Conservation (phyloP, 2,888 invertebrate species). For the Lycaena phlaeas region DNA sequence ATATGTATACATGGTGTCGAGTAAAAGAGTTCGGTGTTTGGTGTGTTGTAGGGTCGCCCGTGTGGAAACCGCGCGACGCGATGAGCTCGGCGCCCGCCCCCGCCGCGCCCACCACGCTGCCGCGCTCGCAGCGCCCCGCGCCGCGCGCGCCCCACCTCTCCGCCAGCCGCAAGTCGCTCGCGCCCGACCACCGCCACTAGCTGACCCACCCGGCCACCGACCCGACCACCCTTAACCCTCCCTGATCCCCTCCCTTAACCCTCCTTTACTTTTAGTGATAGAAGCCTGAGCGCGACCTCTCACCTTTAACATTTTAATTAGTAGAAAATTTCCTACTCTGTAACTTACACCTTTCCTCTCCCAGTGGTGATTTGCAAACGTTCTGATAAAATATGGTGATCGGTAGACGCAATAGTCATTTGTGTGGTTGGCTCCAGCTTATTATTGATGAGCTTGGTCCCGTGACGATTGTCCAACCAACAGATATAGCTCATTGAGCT, state of each 20-base stretch:
- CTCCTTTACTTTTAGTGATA: too few species aligned
- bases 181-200: constrained; percentile 64
- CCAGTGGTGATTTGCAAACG: constrained; percentile 4
- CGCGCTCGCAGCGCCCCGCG: constrained; percentile 59
- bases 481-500: too few species aligned
- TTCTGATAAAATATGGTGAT: too few species aligned
- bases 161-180: constrained; percentile 70
- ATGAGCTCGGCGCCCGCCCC: constrained; percentile 35
- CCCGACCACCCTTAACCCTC: constrained; percentile 12
- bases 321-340: too few species aligned
- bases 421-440: neutral
- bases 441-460: too few species aligned
- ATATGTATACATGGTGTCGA: constrained; percentile 27
- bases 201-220: constrained; percentile 17
- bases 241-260: neutral
- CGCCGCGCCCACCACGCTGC: constrained; percentile 56
- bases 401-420: neutral
- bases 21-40: constrained; percentile 73
- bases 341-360: too few species aligned
- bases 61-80: constrained; percentile 98
- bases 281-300: too few species aligned
- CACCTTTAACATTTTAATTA: too few species aligned
- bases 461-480: too few species aligned
- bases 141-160: constrained; percentile 61
- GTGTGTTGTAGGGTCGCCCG: constrained; percentile 94